Evolutionary conservation across 2,797 vertebrate genomes (phyloP), one percentile per base, ranked within the genome.

Genomic region (Chelonia mydas): DNA sequence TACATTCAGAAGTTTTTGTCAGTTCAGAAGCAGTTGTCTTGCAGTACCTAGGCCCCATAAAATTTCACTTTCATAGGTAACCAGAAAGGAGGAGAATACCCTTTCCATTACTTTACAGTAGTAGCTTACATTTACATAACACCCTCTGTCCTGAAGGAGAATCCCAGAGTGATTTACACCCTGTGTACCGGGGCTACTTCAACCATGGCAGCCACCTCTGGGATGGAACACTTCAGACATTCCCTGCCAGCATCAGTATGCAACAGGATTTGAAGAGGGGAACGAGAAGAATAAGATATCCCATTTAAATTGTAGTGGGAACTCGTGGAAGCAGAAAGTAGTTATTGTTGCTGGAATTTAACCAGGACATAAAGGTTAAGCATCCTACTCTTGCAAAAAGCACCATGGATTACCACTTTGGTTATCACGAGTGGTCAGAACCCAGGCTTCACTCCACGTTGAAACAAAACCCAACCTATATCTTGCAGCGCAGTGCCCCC

Each of bases 401-500:
- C 47, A 72, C 78, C n/a, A 11, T 8, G 31, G 6, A 59, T 51
- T 86, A 41, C 41, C 41, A 41, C 68, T 54, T 17, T 2, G 9
- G 86, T 76, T 5, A 2, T 0, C 2, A 23, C 19, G 31, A n/a
- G 45, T 37, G 9, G 25, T 54, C 25, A 81, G 31, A 31, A 84
- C 47, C 3, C 27, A 4, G 3, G 72, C 61, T 91, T 96, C 84
- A 47, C 89, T 89, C 91, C 88, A 31, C 50, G 11, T 11, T 89
- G 1, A 31, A 49, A 51, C 6, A 33, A 93, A 84, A 47, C 1
- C 21, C 41, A 47, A 3, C 41, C 90, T 87, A 96, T 98, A 93
- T 76, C 96, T 97, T 97, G 98, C 94, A 95, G 95, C 9, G 51
- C 89, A 98, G 97, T 96, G 96, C 98, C 98, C 98, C 95, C 98